phyloP scores from a whole-genome alignment of 64 coral and sea anemone species.

The Platygyra sinensis region DNA sequence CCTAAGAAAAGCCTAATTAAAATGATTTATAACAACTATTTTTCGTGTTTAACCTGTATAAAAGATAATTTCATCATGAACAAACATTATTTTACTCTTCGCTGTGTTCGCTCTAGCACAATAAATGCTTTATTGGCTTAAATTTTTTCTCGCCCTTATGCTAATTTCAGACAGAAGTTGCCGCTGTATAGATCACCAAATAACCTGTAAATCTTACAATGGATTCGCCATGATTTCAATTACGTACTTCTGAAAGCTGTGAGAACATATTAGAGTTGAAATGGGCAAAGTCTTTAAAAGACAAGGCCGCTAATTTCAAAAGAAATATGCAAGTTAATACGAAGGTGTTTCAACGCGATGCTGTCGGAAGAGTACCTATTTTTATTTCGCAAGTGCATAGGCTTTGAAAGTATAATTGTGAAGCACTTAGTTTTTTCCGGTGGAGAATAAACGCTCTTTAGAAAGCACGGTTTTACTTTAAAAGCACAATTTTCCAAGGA shows the following conservation, averaged over 20 bases:
- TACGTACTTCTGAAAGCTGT: slow-evolving; percentile 7
- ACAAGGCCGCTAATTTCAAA: slow-evolving; percentile 29
- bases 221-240: slow-evolving; percentile 28
- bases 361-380: slow-evolving; percentile 3
- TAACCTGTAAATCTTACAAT: slow-evolving; percentile 25
- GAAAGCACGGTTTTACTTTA: not conserved
- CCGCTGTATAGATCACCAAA: not conserved
- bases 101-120: slow-evolving; percentile 7
- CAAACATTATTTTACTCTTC: slow-evolving; percentile 56
- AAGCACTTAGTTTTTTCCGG: slow-evolving; percentile 6
- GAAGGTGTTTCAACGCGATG: not conserved
- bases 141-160: slow-evolving; percentile 5
- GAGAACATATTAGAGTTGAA: slow-evolving; percentile 27
- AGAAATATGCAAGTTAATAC: slow-evolving; percentile 16
- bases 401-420: not conserved
- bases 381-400: not conserved
- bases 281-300: not conserved
- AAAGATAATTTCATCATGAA: slow-evolving; percentile 58
- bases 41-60: slow-evolving; percentile 69
- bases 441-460: not conserved
- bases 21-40: slow-evolving; percentile 59
- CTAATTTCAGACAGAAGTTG: slow-evolving; percentile 28
- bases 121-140: slow-evolving; percentile 17
- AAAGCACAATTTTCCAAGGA: not conserved
- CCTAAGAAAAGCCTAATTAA: slow-evolving; percentile 50